Evolutionary conservation across 2,888 invertebrate genomes (phyloP).

Genomic region (Sclerodermus sp.): DNA sequence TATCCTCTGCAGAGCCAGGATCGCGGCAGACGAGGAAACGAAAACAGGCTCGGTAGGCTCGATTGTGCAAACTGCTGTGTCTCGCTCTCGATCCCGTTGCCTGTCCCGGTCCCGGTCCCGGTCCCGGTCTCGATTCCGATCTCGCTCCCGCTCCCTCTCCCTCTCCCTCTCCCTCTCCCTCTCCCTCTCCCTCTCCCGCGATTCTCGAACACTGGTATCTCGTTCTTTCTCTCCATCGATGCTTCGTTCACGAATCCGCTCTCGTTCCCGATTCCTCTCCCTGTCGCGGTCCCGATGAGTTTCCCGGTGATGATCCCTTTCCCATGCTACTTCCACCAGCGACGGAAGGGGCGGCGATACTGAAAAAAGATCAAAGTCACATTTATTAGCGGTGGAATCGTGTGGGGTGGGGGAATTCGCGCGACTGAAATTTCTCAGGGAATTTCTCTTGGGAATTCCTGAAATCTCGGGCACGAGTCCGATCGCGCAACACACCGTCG

Average conservation of each 20-base stretch:
- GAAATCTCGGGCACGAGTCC: no score
- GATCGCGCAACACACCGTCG: no score
- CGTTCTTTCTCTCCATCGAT: slow-evolving; percentile 33
- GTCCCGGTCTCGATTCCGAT: no score
- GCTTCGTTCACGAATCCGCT: slow-evolving; percentile 33
- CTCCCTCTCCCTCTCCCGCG: slow-evolving; percentile 36
- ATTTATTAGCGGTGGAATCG: no score
- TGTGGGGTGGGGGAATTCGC: no score
- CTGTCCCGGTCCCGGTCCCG: slow-evolving; percentile 31
- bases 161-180: slow-evolving; percentile 38
- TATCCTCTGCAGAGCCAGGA: slow-evolving; percentile 62
- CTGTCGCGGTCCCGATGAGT: slow-evolving; percentile 30
- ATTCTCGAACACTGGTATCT: slow-evolving; percentile 32
- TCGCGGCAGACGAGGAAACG: slow-evolving; percentile 58
- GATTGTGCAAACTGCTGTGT: slow-evolving; percentile 50
- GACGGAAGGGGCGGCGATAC: slow-evolving; percentile 47
- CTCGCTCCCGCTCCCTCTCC: slow-evolving; percentile 25
- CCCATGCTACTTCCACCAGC: slow-evolving; percentile 43
- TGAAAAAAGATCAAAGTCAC: slow-evolving; percentile 23
- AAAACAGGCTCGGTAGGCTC: slow-evolving; percentile 53
- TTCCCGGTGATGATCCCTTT: slow-evolving; percentile 40
- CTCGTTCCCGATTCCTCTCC: slow-evolving; percentile 31
- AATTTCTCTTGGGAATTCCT: no score
- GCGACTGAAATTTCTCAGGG: no score
- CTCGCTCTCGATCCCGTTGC: slow-evolving; percentile 41